phyloP scores from a whole-genome alignment of 2,797 vertebrate genomes.

The Stomatorhinus walkeri region DNA sequence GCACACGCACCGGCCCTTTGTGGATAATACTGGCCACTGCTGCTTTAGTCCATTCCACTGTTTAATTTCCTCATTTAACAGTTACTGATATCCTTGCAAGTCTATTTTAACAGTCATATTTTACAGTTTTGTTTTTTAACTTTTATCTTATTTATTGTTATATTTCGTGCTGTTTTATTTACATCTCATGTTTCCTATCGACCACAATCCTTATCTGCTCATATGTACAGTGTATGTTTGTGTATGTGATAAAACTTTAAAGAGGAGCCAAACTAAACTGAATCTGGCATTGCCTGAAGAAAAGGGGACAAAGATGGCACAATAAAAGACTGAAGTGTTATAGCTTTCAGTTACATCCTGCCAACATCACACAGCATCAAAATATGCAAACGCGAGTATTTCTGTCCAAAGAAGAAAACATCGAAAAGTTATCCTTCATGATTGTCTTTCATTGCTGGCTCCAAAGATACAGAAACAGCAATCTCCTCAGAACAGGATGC shows the following conservation, averaged over 20 bases:
- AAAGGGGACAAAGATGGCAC: neutral
- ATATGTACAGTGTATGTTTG: neutral
- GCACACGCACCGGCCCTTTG: too few relatives aligned
- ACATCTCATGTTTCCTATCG: neutral
- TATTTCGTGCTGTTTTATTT: neutral
- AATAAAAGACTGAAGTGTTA: neutral
- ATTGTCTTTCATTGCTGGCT: neutral
- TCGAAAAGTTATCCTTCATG: neutral
- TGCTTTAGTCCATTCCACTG: conserved; percentile 9
- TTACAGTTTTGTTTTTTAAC: neutral
- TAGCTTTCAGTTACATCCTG: neutral
- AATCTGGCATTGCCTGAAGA: neutral
- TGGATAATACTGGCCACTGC: too few relatives aligned
- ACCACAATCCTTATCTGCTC: neutral
- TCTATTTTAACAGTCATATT: neutral
- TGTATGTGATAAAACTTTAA: neutral
- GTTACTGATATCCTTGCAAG: neutral
- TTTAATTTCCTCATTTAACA: neutral
- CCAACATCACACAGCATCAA: neutral
- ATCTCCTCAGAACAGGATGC: neutral
- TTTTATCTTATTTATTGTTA: neutral
- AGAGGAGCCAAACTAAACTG: neutral
- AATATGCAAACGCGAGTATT: neutral
- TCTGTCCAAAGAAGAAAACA: neutral
- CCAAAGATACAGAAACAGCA: neutral